These are phyloP conservation scores for Potorous gilbertii DNA, from an alignment of 2,797 vertebrate genomes.

Conservation along the genomic window DNA sequence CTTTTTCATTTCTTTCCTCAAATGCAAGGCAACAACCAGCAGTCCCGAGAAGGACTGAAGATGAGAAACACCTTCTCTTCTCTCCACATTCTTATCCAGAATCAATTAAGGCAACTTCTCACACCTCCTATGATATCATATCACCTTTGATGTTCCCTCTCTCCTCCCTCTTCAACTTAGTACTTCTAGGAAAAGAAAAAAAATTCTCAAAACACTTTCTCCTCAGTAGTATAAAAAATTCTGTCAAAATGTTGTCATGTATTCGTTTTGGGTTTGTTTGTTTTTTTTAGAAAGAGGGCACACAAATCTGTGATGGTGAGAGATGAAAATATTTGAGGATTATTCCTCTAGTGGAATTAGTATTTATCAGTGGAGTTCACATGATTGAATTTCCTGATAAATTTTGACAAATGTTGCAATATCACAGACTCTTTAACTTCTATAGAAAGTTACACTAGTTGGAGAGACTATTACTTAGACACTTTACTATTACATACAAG, in stretches of 20 bases:
- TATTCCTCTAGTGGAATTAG: neutral
- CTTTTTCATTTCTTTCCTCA: neutral
- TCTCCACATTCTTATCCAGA: neutral
- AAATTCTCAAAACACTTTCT: constrained; percentile 4
- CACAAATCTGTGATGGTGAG: neutral
- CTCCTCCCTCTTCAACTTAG: neutral
- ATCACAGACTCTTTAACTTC: neutral
- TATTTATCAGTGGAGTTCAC: neutral
- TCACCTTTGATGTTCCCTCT: neutral
- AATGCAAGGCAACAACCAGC: neutral
- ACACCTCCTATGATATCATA: neutral
- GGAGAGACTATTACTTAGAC: neutral
- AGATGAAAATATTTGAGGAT: neutral
- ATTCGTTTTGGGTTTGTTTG: neutral
- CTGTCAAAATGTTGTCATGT: neutral
- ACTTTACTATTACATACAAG: neutral
- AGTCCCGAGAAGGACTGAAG: neutral
- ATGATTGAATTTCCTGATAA: neutral
- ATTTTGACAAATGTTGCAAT: neutral
- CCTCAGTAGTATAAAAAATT: neutral
- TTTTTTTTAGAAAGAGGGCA: neutral
- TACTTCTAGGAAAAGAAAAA: neutral
- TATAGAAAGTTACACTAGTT: neutral
- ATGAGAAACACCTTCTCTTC: neutral
- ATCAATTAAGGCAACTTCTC: neutral